Conservation (phyloP, 1,140 invertebrate genomes). For the Dinothrombium tinctorium region DNA sequence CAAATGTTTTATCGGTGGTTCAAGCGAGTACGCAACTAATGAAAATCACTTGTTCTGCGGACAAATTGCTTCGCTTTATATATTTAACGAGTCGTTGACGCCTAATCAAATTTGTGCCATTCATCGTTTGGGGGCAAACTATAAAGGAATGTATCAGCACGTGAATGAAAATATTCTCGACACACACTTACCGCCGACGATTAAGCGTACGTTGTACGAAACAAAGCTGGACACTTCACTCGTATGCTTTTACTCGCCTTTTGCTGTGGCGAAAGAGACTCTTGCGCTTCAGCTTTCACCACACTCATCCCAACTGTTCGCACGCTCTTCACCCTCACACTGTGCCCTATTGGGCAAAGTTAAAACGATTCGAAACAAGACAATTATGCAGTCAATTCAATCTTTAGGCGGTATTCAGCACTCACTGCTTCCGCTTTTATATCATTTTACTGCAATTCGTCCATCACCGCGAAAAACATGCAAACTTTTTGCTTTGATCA, state of each 20-base stretch:
- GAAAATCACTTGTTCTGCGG: slow-evolving; percentile 95
- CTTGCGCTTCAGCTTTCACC: slow-evolving; percentile 90
- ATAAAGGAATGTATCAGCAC: slow-evolving; percentile 45
- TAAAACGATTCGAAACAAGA: slow-evolving; percentile 94
- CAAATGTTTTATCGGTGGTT: slow-evolving; percentile 94
- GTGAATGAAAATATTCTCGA: slow-evolving; percentile 10
- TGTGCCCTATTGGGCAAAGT: slow-evolving; percentile 36
- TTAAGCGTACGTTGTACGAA: slow-evolving; percentile 73
- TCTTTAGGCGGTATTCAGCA: slow-evolving; percentile 95
- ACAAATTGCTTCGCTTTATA: slow-evolving; percentile 95
- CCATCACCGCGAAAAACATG: slow-evolving; percentile 27
- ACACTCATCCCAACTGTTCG: slow-evolving; percentile 86
- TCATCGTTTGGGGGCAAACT: slow-evolving; percentile 80
- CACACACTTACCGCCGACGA: slow-evolving; percentile 17
- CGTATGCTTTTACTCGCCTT: slow-evolving; percentile 99
- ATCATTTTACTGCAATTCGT: slow-evolving; percentile 3
- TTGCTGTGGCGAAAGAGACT: slow-evolving; percentile 65
- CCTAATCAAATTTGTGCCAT: slow-evolving; percentile 91
- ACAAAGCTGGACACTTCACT: slow-evolving; percentile 85
- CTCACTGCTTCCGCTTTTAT: slow-evolving; percentile 75
- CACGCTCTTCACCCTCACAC: slow-evolving; percentile 33
- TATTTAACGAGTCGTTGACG: slow-evolving; percentile 86
- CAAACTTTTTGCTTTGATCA: slow-evolving; percentile 87
- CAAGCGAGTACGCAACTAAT: slow-evolving; percentile 51
- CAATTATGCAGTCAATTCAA: slow-evolving; percentile 93